Percentiles rank a stretch among this genome's conserved stretches.
These are phyloP conservation scores for Caenorhabditis remanei DNA, from an alignment of 1,140 invertebrate genomes.

Conservation along the genomic window DNA sequence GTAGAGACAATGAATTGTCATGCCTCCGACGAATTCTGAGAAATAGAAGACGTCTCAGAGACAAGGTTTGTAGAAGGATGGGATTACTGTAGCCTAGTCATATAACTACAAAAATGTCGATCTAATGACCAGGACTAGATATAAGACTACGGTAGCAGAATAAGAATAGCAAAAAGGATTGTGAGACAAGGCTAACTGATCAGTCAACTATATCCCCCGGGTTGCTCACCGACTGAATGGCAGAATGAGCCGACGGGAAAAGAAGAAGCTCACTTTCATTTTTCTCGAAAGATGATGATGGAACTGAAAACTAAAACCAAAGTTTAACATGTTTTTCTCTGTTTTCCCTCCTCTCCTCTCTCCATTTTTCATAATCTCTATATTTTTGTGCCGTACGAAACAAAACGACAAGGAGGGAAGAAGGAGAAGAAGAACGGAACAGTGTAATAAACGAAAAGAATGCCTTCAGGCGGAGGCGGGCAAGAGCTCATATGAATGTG, in stretches of 20 bases:
- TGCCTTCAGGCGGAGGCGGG: constrained; percentile 6
- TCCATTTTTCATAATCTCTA: neutral
- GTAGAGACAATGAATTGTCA: too few species aligned
- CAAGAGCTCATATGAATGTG: constrained; percentile 2
- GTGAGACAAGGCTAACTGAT: too few species aligned
- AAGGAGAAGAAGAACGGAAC: neutral
- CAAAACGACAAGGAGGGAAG: neutral
- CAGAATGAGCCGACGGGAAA: neutral
- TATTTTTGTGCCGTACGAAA: neutral
- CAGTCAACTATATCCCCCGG: neutral
- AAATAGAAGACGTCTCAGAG: too few species aligned
- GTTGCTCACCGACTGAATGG: neutral
- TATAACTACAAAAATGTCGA: too few species aligned
- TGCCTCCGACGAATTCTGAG: too few species aligned
- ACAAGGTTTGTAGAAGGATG: too few species aligned
- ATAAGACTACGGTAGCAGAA: too few species aligned
- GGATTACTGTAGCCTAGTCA: too few species aligned
- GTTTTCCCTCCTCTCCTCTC: neutral
- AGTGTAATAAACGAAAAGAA: constrained; percentile 29
- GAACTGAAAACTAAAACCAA: constrained; percentile 53
- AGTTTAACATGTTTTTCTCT: constrained; percentile 41
- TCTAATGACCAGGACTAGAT: too few species aligned
- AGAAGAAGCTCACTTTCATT: neutral
- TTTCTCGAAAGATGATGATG: neutral
- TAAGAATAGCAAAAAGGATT: too few species aligned